Evolutionary conservation across 2,888 invertebrate species (phyloP), one percentile per base, ranked within the genome.

Genomic region (Allolobophora icterica): DNA sequence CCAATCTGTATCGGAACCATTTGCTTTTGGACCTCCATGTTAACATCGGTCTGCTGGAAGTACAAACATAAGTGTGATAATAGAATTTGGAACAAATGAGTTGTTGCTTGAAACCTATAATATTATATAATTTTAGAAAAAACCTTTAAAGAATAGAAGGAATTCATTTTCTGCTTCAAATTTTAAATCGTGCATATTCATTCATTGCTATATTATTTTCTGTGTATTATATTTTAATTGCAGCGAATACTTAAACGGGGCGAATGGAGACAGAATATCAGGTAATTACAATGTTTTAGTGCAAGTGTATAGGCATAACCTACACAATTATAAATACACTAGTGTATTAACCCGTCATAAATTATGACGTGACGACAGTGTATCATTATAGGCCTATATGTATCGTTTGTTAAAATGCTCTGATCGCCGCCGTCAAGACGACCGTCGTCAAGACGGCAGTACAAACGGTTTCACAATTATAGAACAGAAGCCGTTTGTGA

Each of bases 221-320:
- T 24, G 2, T 52, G 3, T 84, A 15, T 19, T 84, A 24, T 34
- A n/a, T 17, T 30, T 1, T n/a, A n/a, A 87, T 87, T 87, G 21
- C 30, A 87, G 87, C 24, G 87, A 87, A n/a, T 38, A 19, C 34
- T 34, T 87, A 17, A 87, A 38, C 24, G 87, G 87, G n/a, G 38
- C 38, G 35, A 87, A 21, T 87, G 87, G 87, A 87, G 87, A 87
- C 87, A 87, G 87, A 87, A 87, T 87, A 87, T 21, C 87, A 87
- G 87, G 87, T 87, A 35, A 87, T 6, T 34, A 34, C 15, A 30
- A 5, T n/a, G 11, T 71, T n/a, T n/a, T 71, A 11, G 24, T 11
- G 5, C 45, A 1, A 19, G 45, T 13, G 13, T 45, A 45, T 45
- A 5, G 45, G 17, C 71, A 5, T 17, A 17, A 24, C 21, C 21